Conservation (phyloP, 2,888 invertebrate species). For the Oscheius myriophilus region DNA sequence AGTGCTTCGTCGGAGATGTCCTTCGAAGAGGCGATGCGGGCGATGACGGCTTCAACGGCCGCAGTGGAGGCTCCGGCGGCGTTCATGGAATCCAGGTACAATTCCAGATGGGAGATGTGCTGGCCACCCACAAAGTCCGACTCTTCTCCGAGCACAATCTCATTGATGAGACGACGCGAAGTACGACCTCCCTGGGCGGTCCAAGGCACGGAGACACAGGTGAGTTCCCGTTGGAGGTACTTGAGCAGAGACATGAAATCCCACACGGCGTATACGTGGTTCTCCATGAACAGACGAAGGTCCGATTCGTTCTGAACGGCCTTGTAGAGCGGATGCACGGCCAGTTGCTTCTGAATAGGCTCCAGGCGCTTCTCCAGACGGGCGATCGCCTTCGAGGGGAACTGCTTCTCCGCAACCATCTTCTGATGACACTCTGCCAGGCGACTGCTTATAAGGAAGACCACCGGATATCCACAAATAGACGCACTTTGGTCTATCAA, state of each 20-base stretch:
- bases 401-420: no score
- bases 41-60: conserved; percentile 8
- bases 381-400: conserved; percentile 14
- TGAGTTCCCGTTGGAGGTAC: conserved; percentile 36
- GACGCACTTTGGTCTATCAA: no score
- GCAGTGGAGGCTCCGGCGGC: conserved; percentile 24
- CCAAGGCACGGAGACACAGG: conserved; percentile 37
- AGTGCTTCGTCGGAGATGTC: conserved; percentile 29
- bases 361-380: conserved; percentile 24
- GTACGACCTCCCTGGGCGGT: conserved; percentile 26
- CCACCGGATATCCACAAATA: no score
- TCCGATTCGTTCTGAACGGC: conserved; percentile 36
- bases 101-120: conserved; percentile 39
- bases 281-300: conserved; percentile 39
- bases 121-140: conserved; percentile 31
- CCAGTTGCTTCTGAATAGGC: conserved; percentile 31
- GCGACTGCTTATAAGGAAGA: no score
- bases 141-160: conserved; percentile 39
- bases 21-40: background rate
- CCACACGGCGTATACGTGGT: conserved; percentile 45
- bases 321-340: conserved; percentile 37
- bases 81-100: conserved; percentile 37
- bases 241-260: conserved; percentile 45
- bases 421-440: no score
- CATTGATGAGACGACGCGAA: conserved; percentile 39